These are phyloP conservation scores for Tetranychus piercei DNA, from an alignment of 2,888 invertebrate genomes.

Conservation along the genomic window DNA sequence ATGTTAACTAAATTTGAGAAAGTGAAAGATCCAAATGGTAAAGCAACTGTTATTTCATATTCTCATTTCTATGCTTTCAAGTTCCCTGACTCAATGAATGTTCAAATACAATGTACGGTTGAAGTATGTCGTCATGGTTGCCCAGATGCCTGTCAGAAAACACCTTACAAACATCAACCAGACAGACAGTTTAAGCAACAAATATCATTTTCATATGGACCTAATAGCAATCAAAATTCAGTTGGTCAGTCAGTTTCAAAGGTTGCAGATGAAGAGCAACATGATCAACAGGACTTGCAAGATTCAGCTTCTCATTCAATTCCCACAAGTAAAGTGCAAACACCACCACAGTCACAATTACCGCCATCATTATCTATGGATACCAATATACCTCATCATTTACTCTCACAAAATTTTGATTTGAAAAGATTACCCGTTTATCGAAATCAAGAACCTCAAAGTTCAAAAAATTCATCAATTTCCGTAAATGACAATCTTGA, in stretches of 20 bases:
- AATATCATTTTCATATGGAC: slow-evolving; percentile 4
- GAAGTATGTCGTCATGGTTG: slow-evolving; percentile 84
- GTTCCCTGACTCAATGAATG: slow-evolving; percentile 78
- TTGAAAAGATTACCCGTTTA: not conserved
- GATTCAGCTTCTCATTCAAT: not conserved
- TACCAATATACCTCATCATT: not conserved
- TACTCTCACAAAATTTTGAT: not conserved
- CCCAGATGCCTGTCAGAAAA: slow-evolving; percentile 33
- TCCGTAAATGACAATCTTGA: not conserved
- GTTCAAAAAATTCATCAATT: not conserved
- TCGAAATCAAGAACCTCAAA: not conserved
- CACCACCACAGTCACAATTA: not conserved
- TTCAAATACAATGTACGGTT: slow-evolving; percentile 78
- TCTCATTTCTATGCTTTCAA: slow-evolving; percentile 91
- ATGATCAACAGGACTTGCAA: not conserved
- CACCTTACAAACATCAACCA: not conserved
- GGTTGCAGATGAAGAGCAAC: not conserved
- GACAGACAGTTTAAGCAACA: slow-evolving; percentile 6
- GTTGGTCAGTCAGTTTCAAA: too few relatives aligned
- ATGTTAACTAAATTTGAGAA: slow-evolving; percentile 84
- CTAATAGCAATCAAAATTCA: not conserved
- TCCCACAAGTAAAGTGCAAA: not conserved
- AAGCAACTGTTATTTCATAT: slow-evolving; percentile 72
- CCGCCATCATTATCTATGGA: not conserved
- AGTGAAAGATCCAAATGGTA: slow-evolving; percentile 46